A percentile compares a stretch with the other conserved stretches of the same genome.
Evolutionary conservation across 2,113 vertebrate genomes (phyloP).

Genomic region (Callipepla squamata): DNA sequence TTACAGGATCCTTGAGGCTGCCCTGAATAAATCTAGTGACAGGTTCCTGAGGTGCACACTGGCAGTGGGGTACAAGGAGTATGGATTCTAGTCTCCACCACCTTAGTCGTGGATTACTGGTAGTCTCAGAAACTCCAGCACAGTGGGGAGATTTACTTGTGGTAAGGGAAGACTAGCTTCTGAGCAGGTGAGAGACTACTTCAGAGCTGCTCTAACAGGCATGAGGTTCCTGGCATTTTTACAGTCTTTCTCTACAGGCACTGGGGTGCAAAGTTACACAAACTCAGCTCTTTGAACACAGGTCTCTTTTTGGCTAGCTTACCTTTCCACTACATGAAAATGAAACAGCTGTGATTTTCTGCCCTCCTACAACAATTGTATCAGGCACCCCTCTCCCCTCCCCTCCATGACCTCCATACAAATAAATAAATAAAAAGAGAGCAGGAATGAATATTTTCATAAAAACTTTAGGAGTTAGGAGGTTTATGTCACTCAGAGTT

Average conservation of each 20-base stretch:
- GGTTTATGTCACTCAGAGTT: neutral
- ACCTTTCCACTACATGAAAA: neutral
- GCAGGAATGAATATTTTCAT: neutral
- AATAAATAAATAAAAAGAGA: neutral
- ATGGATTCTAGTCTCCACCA: neutral
- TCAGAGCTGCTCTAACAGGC: neutral
- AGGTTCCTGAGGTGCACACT: accelerated
- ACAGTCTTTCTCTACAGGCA: accelerated
- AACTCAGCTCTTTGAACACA: neutral
- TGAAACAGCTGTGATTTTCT: conserved; percentile 5
- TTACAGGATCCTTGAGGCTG: neutral
- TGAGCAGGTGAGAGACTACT: neutral
- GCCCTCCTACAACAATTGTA: neutral
- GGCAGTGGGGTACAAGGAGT: neutral
- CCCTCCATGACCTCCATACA: accelerated
- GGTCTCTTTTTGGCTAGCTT: neutral
- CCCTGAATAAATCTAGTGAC: neutral
- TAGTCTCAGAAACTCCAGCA: neutral
- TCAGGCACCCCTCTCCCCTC: neutral
- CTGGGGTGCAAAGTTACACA: neutral
- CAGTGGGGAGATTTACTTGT: neutral
- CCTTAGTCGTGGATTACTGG: neutral
- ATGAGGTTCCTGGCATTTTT: accelerated
- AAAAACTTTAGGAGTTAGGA: neutral
- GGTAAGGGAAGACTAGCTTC: neutral